phyloP scores from a whole-genome alignment of 2,113 vertebrate species.

The Platycercus adscitus region DNA sequence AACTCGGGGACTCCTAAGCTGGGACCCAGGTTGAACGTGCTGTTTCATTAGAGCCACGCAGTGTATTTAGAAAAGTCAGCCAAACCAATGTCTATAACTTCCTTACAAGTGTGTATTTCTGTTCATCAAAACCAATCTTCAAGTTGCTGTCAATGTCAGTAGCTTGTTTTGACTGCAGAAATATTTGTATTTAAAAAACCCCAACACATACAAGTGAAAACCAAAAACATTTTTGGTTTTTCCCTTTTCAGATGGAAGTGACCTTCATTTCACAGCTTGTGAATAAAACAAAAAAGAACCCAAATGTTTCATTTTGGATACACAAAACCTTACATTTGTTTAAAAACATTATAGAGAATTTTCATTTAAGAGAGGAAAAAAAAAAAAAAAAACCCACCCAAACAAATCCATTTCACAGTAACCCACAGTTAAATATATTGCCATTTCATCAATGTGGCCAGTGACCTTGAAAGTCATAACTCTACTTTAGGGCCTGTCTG shows the following conservation, averaged over 20 bases:
- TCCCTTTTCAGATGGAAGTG: neutral
- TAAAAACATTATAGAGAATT: neutral
- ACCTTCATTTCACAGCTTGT: neutral
- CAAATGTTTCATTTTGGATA: neutral
- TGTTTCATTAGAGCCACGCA: neutral
- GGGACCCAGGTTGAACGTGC: accelerated
- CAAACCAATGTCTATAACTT: neutral
- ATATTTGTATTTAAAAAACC: neutral
- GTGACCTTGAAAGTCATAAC: slow-evolving; percentile 52
- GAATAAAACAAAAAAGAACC: neutral
- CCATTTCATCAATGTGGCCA: slow-evolving; percentile 12
- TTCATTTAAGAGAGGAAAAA: neutral
- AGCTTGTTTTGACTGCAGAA: neutral
- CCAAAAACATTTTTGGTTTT: neutral
- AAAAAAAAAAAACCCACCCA: neutral
- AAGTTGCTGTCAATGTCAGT: neutral
- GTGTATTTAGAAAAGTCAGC: neutral
- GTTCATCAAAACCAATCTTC: neutral
- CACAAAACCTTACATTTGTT: neutral
- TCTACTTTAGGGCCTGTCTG: neutral
- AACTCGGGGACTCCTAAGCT: neutral
- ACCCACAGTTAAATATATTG: neutral
- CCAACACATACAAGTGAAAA: neutral
- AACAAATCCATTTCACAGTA: slow-evolving; percentile 44
- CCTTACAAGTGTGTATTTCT: neutral